Conservation (phyloP, 2,113 vertebrate species). For the Eolophus roseicapilla region DNA sequence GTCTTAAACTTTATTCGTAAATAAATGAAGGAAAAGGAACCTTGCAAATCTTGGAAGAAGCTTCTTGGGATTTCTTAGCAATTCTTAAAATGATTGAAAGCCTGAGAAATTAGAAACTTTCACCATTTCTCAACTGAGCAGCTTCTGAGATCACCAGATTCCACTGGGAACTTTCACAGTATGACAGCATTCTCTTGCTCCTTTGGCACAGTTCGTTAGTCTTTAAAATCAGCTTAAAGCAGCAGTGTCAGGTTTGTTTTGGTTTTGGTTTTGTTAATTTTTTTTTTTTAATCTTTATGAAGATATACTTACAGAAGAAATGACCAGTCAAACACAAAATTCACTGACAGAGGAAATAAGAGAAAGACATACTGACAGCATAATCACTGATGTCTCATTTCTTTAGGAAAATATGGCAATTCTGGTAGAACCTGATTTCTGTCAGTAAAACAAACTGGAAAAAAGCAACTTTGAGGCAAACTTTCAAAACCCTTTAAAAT, state of each 20-base stretch:
- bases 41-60: neutral
- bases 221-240: neutral
- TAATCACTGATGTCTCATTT: neutral
- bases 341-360: neutral
- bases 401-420: neutral
- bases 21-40: neutral
- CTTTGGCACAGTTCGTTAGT: neutral
- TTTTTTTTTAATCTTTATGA: neutral
- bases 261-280: neutral
- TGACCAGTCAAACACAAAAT: neutral
- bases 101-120: neutral
- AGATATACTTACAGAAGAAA: neutral
- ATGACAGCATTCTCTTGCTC: neutral
- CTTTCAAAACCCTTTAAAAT: neutral
- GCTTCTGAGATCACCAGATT: neutral
- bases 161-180: neutral
- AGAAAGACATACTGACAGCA: neutral
- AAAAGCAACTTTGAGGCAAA: neutral
- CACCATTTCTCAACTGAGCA: neutral
- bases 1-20: neutral
- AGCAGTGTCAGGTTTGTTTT: neutral
- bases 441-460: neutral
- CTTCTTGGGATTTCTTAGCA: neutral
- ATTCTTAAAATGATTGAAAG: neutral
- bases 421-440: neutral